Evolutionary conservation across 2,888 invertebrate species (phyloP), one percentile per base, ranked within the genome.

Genomic region (Achlya flavicornis): DNA sequence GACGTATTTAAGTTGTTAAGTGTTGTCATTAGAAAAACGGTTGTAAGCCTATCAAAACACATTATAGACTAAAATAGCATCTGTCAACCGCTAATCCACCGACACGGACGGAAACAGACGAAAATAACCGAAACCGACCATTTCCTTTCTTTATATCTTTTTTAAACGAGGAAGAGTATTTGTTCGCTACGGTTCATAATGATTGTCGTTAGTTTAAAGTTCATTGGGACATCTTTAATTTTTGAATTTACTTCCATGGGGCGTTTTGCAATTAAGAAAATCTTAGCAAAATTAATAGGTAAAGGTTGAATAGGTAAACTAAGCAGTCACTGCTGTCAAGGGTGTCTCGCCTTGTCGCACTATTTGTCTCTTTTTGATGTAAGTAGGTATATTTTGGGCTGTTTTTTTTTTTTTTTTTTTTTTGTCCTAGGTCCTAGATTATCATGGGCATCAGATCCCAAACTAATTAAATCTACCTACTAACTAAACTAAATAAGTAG

Each of bases 91-190:
- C 71, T 72, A 72, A 75, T 74, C 73, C 67, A 64, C 67, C 71
- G 72, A 64, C 62, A 71, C 69, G 76, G 76, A 77, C 89, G 89
- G 89, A 89, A 87, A 84, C 80, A 77, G 69, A 79, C 85, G 74
- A 76, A 86, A 89, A 89, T 89, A 88, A 73, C 81, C 79, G 80
- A 76, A 80, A 72, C 78, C 71, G 66, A 73, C 71, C 61, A 71
- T 72, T 80, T 77, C 79, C 79, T 77, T 78, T 77, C 72, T 72
- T 72, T 71, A 74, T 75, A 72, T 69, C 74, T 71, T 71, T 74
- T 69, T 73, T 69, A 74, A 73, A 73, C 73, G 70, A 71, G 71
- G 69, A 69, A 66, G 64, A 72, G 74, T 73, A 64, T 58, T 60
- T 60, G 60, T 41, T 60, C 60, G 60, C 60, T 60, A 60, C 60